Evolutionary conservation across 2,888 invertebrate genomes (phyloP), one percentile per base, ranked within the genome.

Genomic region (Autographa gamma): DNA sequence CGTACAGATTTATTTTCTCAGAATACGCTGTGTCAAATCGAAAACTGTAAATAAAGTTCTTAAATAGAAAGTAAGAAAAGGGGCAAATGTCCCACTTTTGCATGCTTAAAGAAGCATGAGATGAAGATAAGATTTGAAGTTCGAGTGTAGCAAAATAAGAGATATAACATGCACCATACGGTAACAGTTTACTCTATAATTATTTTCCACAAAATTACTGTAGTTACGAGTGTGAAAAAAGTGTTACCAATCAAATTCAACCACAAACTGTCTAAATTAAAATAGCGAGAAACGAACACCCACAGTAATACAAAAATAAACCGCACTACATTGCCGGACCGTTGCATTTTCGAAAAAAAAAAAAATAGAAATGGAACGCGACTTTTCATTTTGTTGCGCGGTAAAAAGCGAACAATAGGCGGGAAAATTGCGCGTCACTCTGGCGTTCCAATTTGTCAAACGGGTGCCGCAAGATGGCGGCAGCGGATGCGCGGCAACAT

Each of bases 401-500:
- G 91, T 92, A 91, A 93, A 83, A 93, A 92, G 92, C 93, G 94
- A 94, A 95, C 95, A 95, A 95, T 94, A 90, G 93, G 93, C 92
- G 94, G 94, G 93, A 94, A 95, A 95, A 95, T 95, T 95, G 95
- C 95, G 95, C 95, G 95, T 95, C 95, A 95, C 94, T 94, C 94
- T 92, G 90, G 91, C 93, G 92, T 93, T 94, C 93, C 95, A 95
- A 95, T 95, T 95, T 95, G 95, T 95, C 95, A 95, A 95, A 94
- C 93, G 93, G 90, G 89, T 89, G 89, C 91, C 91, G 90, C 93
- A 94, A 95, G 94, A 95, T 95, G 95, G 95, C 94, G 92, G 87
- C 88, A 84, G 85, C 91, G 92, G 93, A 93, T 89, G 88, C 87
- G 83, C 81, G 82, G 83, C 86, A 92, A 93, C 92, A 94, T 93